phyloP scores from a whole-genome alignment of 2,113 vertebrate species.

The Zosterops hypoxanthus region DNA sequence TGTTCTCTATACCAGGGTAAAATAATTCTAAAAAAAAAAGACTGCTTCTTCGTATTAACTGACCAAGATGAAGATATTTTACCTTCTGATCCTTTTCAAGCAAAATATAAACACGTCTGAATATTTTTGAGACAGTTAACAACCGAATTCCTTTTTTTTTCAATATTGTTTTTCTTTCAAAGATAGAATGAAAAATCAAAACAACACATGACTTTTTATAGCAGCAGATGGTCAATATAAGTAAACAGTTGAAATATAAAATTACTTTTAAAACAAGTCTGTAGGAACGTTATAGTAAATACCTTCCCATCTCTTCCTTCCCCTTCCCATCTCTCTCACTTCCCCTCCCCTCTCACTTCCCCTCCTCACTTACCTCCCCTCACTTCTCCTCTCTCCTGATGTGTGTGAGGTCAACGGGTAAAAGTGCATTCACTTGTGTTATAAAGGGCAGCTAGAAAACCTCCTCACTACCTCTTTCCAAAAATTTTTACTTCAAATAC shows the following conservation, averaged over 20 bases:
- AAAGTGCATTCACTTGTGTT: background rate
- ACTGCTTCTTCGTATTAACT: constrained; percentile 26
- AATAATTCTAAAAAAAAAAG: constrained; percentile 73
- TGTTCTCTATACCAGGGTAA: constrained; percentile 64
- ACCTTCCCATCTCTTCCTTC: background rate
- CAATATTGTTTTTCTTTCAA: background rate
- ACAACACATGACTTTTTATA: background rate
- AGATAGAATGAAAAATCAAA: background rate
- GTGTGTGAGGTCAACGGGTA: background rate
- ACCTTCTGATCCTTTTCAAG: background rate
- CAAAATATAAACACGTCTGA: background rate
- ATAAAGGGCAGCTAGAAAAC: background rate
- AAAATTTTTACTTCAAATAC: background rate
- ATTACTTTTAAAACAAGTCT: background rate
- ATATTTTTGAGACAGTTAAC: background rate
- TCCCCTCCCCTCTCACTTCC: background rate
- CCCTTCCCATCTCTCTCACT: background rate
- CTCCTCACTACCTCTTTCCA: background rate
- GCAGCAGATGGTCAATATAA: background rate
- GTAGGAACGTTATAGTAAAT: background rate
- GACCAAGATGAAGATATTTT: background rate
- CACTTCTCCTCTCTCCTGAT: background rate
- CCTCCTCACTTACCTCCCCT: too few relatives aligned
- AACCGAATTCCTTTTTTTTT: background rate
- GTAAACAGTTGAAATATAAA: background rate